These are phyloP conservation scores for Antennarius maculatus DNA, from an alignment of 2,797 vertebrate species.

Conservation along the genomic window DNA sequence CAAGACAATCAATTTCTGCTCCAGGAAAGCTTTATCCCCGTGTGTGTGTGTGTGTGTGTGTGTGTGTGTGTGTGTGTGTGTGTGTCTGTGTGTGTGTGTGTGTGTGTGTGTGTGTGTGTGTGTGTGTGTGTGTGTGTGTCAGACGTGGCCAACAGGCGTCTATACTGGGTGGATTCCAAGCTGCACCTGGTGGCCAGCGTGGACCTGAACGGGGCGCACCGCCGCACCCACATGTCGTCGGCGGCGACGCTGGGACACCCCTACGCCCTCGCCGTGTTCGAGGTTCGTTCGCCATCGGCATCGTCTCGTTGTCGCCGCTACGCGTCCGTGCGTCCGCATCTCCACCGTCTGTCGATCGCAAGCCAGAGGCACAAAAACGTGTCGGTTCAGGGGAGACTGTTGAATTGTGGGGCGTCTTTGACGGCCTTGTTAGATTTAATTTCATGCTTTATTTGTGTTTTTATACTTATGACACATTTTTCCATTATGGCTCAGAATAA, in stretches of 20 bases:
- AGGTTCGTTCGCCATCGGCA: conserved; percentile 78
- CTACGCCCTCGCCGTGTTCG: conserved; percentile 94
- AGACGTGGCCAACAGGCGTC: conserved; percentile 93
- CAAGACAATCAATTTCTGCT: conserved; percentile 58
- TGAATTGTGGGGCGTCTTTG: no score
- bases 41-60: conserved; percentile 30
- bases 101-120: conserved; percentile 28
- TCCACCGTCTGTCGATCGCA: conserved; percentile 12
- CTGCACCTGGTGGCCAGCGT: conserved; percentile 93
- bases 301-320: no score
- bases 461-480: no score
- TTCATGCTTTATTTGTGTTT: no score
- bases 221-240: conserved; percentile 91
- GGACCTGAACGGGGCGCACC: conserved; percentile 91
- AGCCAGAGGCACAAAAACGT: no score
- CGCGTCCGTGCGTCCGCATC: conserved; percentile 17
- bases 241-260: conserved; percentile 90
- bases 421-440: no score
- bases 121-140: conserved; percentile 40
- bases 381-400: no score
- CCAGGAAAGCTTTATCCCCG: conserved; percentile 21
- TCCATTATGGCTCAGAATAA: no score
- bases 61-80: conserved; percentile 31
- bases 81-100: conserved; percentile 33
- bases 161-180: conserved; percentile 99